Evolutionary conservation across 1,140 invertebrate species (phyloP), one percentile per base, ranked within the genome.

Genomic region (Ladona fulva): DNA sequence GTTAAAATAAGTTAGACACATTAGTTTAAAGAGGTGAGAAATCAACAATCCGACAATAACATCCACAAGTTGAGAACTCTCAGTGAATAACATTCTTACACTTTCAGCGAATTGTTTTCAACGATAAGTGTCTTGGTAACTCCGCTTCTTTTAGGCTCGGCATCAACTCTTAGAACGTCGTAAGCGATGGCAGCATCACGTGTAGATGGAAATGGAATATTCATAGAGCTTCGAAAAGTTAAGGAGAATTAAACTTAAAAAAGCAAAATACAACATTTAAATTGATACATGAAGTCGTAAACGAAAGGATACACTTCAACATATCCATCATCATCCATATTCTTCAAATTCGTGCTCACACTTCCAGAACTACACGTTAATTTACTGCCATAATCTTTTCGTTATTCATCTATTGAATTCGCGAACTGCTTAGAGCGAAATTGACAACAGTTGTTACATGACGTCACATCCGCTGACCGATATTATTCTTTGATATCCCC

Each of bases 81-180:
- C n/a, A n/a, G n/a, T n/a, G n/a, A n/a, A n/a, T n/a, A 1, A 1
- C 29, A 37, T 37, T 37, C 29, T 37, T 37, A 37, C 29, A 37
- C 29, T 5, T 37, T 37, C 29, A 37, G 3, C 1, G 29, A 37
- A 37, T 8, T 37, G 29, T 37, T 37, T 37, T 90, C 84, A 1
- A 91, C 76, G n/a, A 79, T 80, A 19, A 95, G 84, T n/a, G 83
- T 82, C 83, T 92, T 94, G n/a, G 82, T 85, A 1, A 91, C 89
- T 80, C 87, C 87, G 82, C 91, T 90, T 81, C 92, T 85, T 81
- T 89, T 90, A 5, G 93, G 93, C 84, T 95, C 93, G 66, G 86
- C 80, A 83, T 95, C 94, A 12, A 95, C 92, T 83, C 87, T 87
- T 11, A 95, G 83, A 10, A 92, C 90, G 81, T 92, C 89, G 84